Evolutionary conservation across 2,888 invertebrate genomes (phyloP).

Genomic region (Cancer borealis): DNA sequence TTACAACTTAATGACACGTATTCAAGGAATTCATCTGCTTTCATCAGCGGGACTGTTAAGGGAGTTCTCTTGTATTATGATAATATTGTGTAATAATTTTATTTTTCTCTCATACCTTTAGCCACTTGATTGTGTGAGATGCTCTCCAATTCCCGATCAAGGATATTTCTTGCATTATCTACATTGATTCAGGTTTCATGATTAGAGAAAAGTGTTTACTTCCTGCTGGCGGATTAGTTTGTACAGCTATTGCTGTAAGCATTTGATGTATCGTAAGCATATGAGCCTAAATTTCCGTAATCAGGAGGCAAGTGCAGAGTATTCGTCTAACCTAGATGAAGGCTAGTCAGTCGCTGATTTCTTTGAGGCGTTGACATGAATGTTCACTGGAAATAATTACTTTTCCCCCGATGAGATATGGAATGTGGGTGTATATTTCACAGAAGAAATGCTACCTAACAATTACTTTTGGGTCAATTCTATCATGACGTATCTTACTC

Average conservation of each 20-base stretch:
- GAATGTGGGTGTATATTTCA: background rate
- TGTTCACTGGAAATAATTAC: background rate
- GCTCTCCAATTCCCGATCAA: background rate
- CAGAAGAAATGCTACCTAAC: background rate
- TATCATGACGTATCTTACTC: background rate
- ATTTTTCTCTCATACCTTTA: background rate
- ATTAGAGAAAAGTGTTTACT: background rate
- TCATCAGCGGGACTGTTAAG: background rate
- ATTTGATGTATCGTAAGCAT: background rate
- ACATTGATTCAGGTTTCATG: background rate
- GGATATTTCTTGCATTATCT: background rate
- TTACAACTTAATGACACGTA: constrained; percentile 29
- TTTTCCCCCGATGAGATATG: background rate
- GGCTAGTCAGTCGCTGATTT: background rate
- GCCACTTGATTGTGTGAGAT: background rate
- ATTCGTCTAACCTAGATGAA: background rate
- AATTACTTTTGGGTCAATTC: background rate
- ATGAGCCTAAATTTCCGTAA: background rate
- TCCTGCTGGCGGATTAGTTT: background rate
- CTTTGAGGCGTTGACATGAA: background rate
- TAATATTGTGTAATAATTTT: background rate
- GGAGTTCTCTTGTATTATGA: background rate
- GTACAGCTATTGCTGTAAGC: background rate
- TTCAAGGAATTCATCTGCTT: constrained; percentile 14
- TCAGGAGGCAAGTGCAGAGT: background rate